Conservation (phyloP, 2,888 invertebrate genomes). For the Mesorhabditis sp. region DNA sequence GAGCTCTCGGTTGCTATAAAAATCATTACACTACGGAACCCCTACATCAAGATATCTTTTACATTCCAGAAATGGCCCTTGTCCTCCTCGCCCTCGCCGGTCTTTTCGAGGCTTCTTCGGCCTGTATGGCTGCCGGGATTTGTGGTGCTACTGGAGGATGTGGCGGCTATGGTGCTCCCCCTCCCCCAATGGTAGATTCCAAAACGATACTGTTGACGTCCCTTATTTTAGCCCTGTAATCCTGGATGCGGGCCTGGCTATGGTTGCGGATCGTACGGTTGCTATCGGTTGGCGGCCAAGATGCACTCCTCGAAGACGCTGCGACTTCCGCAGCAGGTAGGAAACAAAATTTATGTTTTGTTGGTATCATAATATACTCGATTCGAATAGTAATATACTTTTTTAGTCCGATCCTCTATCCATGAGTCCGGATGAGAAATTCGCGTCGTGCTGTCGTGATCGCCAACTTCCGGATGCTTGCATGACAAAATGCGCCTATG, state of each 20-base stretch:
- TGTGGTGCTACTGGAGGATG: neutral
- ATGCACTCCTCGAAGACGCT: constrained; percentile 1
- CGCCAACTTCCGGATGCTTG: constrained; percentile 1
- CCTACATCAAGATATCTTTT: no score
- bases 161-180: neutral
- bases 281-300: constrained; percentile 1
- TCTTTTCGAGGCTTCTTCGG: neutral
- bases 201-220: constrained; percentile 4
- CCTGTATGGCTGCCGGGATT: neutral
- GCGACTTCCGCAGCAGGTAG: neutral
- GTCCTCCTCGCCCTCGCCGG: neutral
- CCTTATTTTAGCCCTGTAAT: neutral
- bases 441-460: neutral
- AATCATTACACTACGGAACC: no score
- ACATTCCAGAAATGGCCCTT: no score
- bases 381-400: neutral
- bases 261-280: neutral
- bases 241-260: neutral
- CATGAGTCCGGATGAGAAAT: neutral
- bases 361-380: neutral
- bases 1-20: no score
- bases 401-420: neutral
- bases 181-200: neutral
- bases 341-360: no score
- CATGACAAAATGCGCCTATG: neutral